Evolutionary conservation across 2,113 vertebrate species (phyloP), one percentile per base, ranked within the genome.

Genomic region (Cryptomyrus ogoouensis): DNA sequence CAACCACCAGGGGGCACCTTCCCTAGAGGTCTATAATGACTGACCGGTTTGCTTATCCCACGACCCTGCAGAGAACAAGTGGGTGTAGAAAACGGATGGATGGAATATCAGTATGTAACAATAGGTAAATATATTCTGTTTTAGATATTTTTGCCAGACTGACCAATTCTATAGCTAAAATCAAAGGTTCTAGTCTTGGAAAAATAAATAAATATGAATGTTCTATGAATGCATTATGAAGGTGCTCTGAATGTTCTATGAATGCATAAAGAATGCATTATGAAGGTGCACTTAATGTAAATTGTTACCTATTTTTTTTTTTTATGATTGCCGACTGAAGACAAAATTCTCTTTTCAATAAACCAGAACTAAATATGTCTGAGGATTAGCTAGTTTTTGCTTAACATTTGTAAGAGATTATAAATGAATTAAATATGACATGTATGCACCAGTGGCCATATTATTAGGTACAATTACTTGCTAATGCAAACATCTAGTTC

Each of bases 1-100:
- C 85, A 35, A 53, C 50, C 85, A 53, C 85, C 85, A 87, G 85
- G 85, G 85, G 85, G 85, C 50, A n/a, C 85, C 50, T 47, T 53
- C 24, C 85, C 83, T 9, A 87, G 50, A 27, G 85, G 50, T 27
- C 49, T 49, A 47, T 31, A 86, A 44, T 84, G 42, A 47, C 15
- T 84, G 85, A 12, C 50, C 10, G n/a, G 27, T 50, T 53, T 52
- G 47, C 50, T 19, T 87, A 4, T 53, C 7, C 27, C 13, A 56
- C 4, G 19, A 35, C 85, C 83, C 62, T 31, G 3, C n/a, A 13
- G n/a, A 70, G 62, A 31, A n/a, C 56, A 66, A 70, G n/a, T 70
- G 27, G 62, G 62, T 83, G 39, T 24, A 46, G 39, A 42, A 83
- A 44, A 47, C 8, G 24, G 46, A 24, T 84, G 19, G 39, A 84